Percentiles rank a stretch among this genome's conserved stretches.
These are phyloP conservation scores for Vesta saturnalis DNA, from an alignment of 2,888 invertebrate genomes.

Conservation along the genomic window DNA sequence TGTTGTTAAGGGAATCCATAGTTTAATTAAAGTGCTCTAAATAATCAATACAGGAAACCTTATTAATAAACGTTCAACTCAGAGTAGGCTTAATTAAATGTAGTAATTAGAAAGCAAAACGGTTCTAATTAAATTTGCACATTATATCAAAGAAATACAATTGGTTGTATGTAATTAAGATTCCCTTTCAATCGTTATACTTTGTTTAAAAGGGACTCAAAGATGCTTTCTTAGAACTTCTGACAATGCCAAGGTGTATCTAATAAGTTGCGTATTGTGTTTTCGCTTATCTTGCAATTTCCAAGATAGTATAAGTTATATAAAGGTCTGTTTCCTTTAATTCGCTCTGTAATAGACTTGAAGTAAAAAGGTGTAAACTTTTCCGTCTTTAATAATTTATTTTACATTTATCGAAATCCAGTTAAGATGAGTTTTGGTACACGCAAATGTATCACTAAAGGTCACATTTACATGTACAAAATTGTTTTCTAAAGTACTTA, in stretches of 20 bases:
- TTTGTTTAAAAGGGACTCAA: neutral
- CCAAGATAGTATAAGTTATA: no score
- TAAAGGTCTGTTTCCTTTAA: no score
- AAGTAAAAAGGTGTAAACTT: no score
- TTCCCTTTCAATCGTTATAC: neutral
- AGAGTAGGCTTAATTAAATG: constrained; percentile 5
- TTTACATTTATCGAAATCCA: no score
- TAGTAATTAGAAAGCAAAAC: constrained; percentile 2
- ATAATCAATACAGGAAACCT: constrained; percentile 11
- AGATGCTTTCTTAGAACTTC: neutral
- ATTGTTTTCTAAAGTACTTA: no score
- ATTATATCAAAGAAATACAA: constrained; percentile 2
- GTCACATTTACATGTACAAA: no score
- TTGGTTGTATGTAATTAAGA: neutral
- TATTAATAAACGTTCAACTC: constrained; percentile 5
- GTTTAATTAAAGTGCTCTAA: constrained; percentile 3
- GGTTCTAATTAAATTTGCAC: neutral
- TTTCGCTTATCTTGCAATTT: no score
- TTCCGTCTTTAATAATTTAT: no score
- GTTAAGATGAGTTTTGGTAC: no score
- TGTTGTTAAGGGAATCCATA: neutral
- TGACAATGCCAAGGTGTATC: neutral
- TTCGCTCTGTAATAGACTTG: no score
- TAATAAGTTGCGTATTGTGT: no score
- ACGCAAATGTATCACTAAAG: no score